Conservation (phyloP, 2,888 invertebrate species). For the Hyles lineata region DNA sequence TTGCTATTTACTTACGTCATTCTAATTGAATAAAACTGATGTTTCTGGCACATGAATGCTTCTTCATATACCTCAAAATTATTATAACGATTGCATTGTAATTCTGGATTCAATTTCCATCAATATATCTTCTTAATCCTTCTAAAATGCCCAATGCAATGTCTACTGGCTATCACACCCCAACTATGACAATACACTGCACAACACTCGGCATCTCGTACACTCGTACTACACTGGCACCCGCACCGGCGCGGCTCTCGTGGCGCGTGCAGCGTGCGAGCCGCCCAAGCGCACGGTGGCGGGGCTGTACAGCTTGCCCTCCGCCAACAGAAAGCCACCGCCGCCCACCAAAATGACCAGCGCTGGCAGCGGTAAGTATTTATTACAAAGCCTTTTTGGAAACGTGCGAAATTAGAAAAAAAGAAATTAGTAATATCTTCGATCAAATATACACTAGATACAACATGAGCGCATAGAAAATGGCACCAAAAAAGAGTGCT, state of each 20-base stretch:
- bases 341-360: constrained; percentile 69
- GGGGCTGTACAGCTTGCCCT: constrained; percentile 69
- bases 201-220: background rate
- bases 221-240: background rate
- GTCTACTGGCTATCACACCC: background rate
- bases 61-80: too few species aligned
- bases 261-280: constrained; percentile 64
- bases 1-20: too few species aligned
- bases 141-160: background rate
- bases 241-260: constrained; percentile 14
- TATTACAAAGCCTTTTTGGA: background rate
- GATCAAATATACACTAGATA: too few species aligned
- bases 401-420: too few species aligned
- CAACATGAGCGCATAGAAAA: too few species aligned
- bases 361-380: constrained; percentile 66
- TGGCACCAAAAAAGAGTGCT: too few species aligned
- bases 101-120: too few species aligned
- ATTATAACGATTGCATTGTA: too few species aligned
- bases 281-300: constrained; percentile 67
- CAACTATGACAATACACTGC: background rate
- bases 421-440: too few species aligned
- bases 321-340: constrained; percentile 70
- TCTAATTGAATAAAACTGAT: too few species aligned
- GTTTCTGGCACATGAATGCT: too few species aligned
- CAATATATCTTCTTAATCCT: too few species aligned